These are phyloP conservation scores for Drosophila grimshawi DNA, from an alignment of 1,140 invertebrate species.

Conservation along the genomic window DNA sequence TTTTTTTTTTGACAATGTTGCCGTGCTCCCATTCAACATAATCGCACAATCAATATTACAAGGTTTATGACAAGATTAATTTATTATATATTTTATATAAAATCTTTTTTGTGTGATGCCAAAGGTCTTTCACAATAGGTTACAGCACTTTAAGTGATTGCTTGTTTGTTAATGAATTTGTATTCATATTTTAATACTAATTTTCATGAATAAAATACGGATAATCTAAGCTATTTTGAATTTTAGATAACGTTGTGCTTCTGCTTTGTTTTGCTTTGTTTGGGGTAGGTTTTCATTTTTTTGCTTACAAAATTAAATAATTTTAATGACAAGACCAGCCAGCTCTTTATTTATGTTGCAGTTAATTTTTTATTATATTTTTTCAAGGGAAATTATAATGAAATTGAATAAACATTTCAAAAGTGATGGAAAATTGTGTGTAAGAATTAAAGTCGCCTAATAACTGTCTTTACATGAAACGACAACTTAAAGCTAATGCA, in stretches of 20 bases:
- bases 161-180: slow-evolving; percentile 7
- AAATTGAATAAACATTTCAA: too few relatives aligned
- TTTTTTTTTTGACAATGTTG: neutral
- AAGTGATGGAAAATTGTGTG: too few relatives aligned
- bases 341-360: neutral
- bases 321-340: neutral
- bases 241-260: neutral
- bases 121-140: slow-evolving; percentile 2
- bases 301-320: slow-evolving; percentile 20
- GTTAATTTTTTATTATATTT: too few relatives aligned
- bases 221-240: neutral
- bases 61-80: neutral
- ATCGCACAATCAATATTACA: neutral
- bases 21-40: neutral
- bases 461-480: too few relatives aligned
- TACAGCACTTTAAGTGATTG: slow-evolving; percentile 6
- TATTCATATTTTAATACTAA: slow-evolving; percentile 9
- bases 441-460: too few relatives aligned
- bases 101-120: neutral
- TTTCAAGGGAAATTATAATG: too few relatives aligned
- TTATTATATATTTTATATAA: neutral
- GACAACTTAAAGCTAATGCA: too few relatives aligned
- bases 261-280: slow-evolving; percentile 14
- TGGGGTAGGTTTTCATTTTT: slow-evolving; percentile 13
- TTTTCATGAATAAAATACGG: slow-evolving; percentile 6